These are phyloP conservation scores for Drosophila pegasa DNA, from an alignment of 2,888 invertebrate species.

Conservation along the genomic window DNA sequence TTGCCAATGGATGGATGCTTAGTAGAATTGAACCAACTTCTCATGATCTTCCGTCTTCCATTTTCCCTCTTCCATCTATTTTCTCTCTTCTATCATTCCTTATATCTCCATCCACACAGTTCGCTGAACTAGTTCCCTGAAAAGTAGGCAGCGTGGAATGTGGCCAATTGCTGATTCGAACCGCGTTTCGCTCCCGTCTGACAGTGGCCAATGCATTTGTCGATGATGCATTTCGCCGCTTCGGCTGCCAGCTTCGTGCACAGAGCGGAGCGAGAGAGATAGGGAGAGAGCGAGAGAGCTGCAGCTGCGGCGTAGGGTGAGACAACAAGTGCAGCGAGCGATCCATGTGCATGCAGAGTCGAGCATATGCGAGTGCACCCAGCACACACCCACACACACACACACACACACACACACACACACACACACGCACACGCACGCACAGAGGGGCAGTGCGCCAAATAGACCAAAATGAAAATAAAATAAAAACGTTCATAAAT, in stretches of 20 bases:
- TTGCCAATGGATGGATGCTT: background rate
- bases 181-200: conserved; percentile 45
- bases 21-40: background rate
- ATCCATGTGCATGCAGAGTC: conserved; percentile 31
- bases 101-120: background rate
- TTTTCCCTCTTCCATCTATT: too few relatives aligned
- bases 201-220: conserved; percentile 44
- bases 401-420: conserved; percentile 21
- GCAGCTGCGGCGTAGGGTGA: conserved; percentile 41
- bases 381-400: conserved; percentile 32
- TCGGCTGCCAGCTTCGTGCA: conserved; percentile 33
- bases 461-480: conserved; percentile 62
- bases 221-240: conserved; percentile 50
- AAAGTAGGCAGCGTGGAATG: conserved; percentile 4
- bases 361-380: conserved; percentile 43
- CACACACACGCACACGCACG: conserved; percentile 15
- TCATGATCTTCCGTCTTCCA: background rate
- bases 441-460: conserved; percentile 21
- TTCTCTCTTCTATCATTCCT: background rate
- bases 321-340: conserved; percentile 45
- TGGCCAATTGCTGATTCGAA: background rate
- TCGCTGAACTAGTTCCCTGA: background rate
- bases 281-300: conserved; percentile 23
- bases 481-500: conserved; percentile 71
- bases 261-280: conserved; percentile 3